Evolutionary conservation across 2,888 invertebrate genomes (phyloP), one percentile per base, ranked within the genome.

Genomic region (Helicoverpa assulta): DNA sequence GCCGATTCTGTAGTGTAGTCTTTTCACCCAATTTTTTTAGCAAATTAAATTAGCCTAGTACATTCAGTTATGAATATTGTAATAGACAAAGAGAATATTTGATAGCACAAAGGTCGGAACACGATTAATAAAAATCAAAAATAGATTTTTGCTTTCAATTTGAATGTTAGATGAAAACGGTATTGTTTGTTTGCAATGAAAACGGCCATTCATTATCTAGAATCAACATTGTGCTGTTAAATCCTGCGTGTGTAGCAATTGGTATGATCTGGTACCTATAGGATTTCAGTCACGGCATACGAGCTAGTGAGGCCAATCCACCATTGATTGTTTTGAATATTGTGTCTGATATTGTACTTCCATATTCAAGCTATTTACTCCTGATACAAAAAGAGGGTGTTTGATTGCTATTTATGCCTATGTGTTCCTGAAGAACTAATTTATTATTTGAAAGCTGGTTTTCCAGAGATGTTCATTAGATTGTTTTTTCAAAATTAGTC

Each of bases 281-380:
- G 56, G 57, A 43, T 70, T 72, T 70, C 59, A 73, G 72, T 80
- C 61, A 72, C 56, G 40, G 1, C 16, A 50, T 40, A 67, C 56
- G 69, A 54, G 54, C 16, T 62, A 26, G 53, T 50, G 26, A 59
- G 67, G 55, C 55, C 55, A 67, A 72, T 67, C 56, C 52, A 57
- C 26, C 51, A n/a, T 12, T 67, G 55, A 73, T 73, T 73, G 58
- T 50, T 70, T 65, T 70, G 26, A 26, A 26, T 26, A 26, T 26
- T 26, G 26, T 26, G 56, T 54, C 66, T 66, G 67, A 65, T 52
- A 61, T 53, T 21, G 10, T 26, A 10, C 10, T 1, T 10, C 33
- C 10, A 10, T 33, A 33, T 33, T 33, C 6, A 33, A 33, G 2
- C 10, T 1, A 10, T 10, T 33, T 10, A 33, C 33, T 14, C 43